phyloP scores from a whole-genome alignment of 2,113 vertebrate genomes.

The Platycercus adscitus region DNA sequence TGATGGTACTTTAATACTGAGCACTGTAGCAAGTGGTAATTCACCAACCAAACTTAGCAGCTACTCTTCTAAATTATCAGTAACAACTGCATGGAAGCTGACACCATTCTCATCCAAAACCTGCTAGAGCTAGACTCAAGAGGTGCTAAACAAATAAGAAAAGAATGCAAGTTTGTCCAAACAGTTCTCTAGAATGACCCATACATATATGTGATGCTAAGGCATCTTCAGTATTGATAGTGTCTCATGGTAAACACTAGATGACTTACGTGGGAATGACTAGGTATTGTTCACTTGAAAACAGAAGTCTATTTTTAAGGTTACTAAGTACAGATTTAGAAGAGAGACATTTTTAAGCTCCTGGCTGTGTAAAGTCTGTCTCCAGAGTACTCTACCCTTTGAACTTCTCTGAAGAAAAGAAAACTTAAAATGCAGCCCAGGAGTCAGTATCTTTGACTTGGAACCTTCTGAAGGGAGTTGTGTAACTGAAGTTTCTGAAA shows the following conservation, averaged over 20 bases:
- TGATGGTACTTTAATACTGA: background rate
- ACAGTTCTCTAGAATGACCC: background rate
- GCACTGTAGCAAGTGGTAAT: background rate
- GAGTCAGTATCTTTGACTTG: background rate
- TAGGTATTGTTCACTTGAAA: background rate
- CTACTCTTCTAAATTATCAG: background rate
- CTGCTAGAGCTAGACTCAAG: background rate
- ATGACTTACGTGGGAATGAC: background rate
- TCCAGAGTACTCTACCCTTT: background rate
- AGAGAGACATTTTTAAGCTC: background rate
- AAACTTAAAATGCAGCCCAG: constrained; percentile 21
- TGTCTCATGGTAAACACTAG: background rate
- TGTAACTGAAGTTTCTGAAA: constrained; percentile 26
- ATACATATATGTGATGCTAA: background rate
- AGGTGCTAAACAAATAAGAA: background rate
- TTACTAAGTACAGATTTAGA: background rate
- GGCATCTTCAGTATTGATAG: background rate
- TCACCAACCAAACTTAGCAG: background rate
- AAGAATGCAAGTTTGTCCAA: background rate
- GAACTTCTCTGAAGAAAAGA: constrained; percentile 11
- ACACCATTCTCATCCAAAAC: background rate
- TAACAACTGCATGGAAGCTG: background rate
- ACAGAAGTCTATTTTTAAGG: background rate
- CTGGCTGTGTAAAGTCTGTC: background rate
- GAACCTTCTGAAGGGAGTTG: constrained; percentile 12